These are phyloP conservation scores for Gobionotothen gibberifrons DNA, from an alignment of 2,797 vertebrate species.

Conservation along the genomic window DNA sequence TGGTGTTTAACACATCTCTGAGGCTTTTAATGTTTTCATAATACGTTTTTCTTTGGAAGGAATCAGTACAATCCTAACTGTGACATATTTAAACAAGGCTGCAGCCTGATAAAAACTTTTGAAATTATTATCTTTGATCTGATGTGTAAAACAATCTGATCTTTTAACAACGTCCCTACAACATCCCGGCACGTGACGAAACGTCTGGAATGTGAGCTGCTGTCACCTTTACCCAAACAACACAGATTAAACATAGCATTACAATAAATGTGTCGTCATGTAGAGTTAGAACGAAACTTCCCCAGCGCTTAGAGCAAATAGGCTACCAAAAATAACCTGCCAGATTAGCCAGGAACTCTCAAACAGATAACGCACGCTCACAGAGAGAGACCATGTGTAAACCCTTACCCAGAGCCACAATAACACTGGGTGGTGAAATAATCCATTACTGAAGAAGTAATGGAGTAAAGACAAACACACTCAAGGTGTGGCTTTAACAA, in stretches of 20 bases:
- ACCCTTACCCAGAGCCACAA: neutral
- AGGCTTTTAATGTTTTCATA: neutral
- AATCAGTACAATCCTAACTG: neutral
- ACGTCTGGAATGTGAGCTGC: slow-evolving; percentile 41
- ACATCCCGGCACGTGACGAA: neutral
- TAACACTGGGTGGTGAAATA: neutral
- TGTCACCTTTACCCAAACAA: slow-evolving; percentile 3
- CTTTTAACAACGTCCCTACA: neutral
- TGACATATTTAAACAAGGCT: neutral
- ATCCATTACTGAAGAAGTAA: neutral
- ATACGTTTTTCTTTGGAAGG: neutral
- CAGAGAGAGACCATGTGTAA: neutral
- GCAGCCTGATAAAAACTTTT: neutral
- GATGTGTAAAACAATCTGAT: neutral
- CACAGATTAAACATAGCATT: neutral
- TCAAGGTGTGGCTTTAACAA: slow-evolving; percentile 57
- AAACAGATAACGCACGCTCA: slow-evolving; percentile 51
- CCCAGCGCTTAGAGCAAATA: slow-evolving; percentile 1
- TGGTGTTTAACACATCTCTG: neutral
- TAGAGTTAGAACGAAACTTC: neutral
- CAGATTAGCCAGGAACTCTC: slow-evolving; percentile 46
- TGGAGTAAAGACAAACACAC: slow-evolving; percentile 12
- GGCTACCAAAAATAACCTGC: slow-evolving; percentile 64
- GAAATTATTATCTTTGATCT: neutral
- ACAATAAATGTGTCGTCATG: neutral